Percentiles rank a stretch among this genome's conserved stretches.
Evolutionary conservation across 2,888 invertebrate species (phyloP).

Genomic region (Eristalis pertinax): DNA sequence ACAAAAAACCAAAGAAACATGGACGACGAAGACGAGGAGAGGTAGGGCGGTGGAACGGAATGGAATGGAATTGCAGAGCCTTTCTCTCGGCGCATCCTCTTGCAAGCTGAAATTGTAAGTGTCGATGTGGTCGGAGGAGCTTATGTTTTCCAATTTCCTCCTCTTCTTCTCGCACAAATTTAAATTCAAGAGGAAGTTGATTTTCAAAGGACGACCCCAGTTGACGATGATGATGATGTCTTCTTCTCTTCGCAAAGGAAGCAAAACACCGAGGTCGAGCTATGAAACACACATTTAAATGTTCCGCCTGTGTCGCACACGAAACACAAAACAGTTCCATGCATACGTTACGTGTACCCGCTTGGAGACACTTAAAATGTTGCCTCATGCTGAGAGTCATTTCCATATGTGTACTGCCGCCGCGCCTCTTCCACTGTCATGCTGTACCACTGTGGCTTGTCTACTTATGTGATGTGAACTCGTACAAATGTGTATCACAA

Average conservation of each 20-base stretch:
- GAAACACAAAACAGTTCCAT: conserved; percentile 25
- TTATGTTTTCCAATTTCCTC: conserved; percentile 51
- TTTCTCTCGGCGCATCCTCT: neutral
- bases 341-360: no score
- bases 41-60: neutral
- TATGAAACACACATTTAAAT: conserved; percentile 41
- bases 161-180: conserved; percentile 7
- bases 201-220: conserved; percentile 57
- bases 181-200: conserved; percentile 57
- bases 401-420: neutral
- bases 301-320: conserved; percentile 20
- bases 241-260: conserved; percentile 16
- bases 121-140: conserved; percentile 14
- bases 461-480: no score
- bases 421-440: neutral
- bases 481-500: neutral
- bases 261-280: neutral
- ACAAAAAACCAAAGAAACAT: no score
- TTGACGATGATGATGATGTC: conserved; percentile 9
- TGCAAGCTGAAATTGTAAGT: conserved; percentile 36
- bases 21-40: neutral
- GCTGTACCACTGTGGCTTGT: neutral
- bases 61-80: neutral
- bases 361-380: conserved; percentile 38
- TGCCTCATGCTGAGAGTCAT: conserved; percentile 60